Evolutionary conservation across 1,140 invertebrate genomes (phyloP).

Genomic region (Pristionchus pacificus): DNA sequence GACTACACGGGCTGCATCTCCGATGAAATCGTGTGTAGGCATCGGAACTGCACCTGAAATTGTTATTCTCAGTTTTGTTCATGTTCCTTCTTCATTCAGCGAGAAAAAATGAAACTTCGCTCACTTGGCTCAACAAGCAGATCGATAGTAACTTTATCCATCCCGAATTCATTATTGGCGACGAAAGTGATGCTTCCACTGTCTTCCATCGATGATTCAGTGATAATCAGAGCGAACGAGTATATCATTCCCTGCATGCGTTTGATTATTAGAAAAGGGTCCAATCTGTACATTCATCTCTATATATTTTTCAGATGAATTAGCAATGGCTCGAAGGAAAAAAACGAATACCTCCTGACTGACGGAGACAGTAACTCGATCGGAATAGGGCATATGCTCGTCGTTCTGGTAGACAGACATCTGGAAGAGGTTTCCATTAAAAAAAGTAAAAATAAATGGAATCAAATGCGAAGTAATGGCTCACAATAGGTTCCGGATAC

Average conservation of each 20-base stretch:
- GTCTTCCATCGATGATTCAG: neutral
- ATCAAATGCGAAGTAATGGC: too few relatives aligned
- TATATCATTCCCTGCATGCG: neutral
- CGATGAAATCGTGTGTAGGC: neutral
- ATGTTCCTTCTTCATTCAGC: neutral
- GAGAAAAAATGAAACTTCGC: too few relatives aligned
- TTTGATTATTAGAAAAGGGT: neutral
- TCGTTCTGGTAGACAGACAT: slow-evolving; percentile 17
- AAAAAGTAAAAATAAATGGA: neutral
- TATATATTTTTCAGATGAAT: too few relatives aligned
- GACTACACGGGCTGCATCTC: neutral
- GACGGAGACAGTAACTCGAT: neutral
- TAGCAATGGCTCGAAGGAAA: too few relatives aligned
- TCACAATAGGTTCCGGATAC: slow-evolving; percentile 16
- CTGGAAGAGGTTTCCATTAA: slow-evolving; percentile 2
- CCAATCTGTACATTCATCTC: too few relatives aligned
- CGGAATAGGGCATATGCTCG: neutral
- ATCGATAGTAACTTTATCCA: neutral
- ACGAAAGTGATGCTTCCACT: neutral
- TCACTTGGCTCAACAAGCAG: neutral
- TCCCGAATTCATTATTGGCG: neutral
- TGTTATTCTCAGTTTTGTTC: neutral
- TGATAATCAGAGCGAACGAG: neutral
- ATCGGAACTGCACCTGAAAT: neutral
- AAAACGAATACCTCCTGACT: slow-evolving; percentile 5